These are phyloP conservation scores for Azemiops feae DNA, from an alignment of 2,113 vertebrate species.

Conservation along the genomic window DNA sequence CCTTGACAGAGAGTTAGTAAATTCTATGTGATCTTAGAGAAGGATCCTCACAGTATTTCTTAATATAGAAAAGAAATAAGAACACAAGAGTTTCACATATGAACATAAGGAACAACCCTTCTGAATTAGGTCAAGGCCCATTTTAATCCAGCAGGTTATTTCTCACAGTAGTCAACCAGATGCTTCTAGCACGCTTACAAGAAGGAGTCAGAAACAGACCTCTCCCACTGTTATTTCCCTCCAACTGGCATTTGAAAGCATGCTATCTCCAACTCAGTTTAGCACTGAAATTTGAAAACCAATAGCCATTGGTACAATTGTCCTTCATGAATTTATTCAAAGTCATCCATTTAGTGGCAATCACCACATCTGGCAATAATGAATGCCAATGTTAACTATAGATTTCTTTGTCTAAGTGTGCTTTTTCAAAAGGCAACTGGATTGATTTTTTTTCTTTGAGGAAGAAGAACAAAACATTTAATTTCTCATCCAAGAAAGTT, in stretches of 20 bases:
- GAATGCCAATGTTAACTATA: neutral
- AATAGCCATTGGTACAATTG: neutral
- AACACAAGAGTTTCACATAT: neutral
- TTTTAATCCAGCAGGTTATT: neutral
- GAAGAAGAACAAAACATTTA: neutral
- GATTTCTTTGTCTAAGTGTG: neutral
- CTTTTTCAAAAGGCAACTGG: neutral
- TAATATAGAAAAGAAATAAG: neutral
- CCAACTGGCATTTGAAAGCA: neutral
- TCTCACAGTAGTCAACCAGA: neutral
- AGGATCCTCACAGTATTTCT: constrained; percentile 1
- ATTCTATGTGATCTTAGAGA: neutral
- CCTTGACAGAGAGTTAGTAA: constrained; percentile 17
- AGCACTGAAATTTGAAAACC: neutral
- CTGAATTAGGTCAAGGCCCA: neutral
- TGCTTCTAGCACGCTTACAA: neutral
- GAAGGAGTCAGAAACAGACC: neutral
- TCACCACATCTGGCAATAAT: neutral
- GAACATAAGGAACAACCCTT: neutral
- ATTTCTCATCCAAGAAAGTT: neutral
- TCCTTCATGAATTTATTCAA: neutral
- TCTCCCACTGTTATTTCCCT: neutral
- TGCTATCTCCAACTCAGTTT: neutral
- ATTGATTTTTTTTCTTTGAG: neutral
- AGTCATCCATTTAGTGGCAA: neutral